phyloP scores from a whole-genome alignment of 2,113 vertebrate species.

The Xiphophorus hellerii region DNA sequence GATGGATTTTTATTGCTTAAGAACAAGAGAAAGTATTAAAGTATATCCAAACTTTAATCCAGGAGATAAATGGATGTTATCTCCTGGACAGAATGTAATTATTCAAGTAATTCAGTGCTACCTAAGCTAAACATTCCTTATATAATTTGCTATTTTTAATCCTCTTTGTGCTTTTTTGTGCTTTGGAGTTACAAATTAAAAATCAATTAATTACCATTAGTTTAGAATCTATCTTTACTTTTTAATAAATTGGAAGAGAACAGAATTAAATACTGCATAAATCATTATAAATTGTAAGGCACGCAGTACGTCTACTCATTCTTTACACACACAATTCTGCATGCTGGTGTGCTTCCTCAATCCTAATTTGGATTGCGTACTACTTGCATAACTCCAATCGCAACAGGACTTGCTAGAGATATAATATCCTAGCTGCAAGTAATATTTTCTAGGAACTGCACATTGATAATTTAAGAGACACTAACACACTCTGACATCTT shows the following conservation, averaged over 20 bases:
- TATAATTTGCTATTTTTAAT: neutral
- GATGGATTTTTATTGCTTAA: neutral
- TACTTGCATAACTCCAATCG: neutral
- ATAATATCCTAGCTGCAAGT: slow-evolving; percentile 2
- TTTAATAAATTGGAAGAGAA: neutral
- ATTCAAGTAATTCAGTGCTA: neutral
- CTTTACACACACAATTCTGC: neutral
- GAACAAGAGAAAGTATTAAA: neutral
- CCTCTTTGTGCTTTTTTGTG: neutral
- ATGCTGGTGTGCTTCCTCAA: neutral
- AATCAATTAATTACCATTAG: neutral
- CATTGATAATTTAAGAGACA: slow-evolving; percentile 24
- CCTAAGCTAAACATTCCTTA: neutral
- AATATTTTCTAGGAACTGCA: slow-evolving; percentile 11
- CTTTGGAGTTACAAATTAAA: neutral
- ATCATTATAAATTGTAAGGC: neutral
- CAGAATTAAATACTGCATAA: neutral
- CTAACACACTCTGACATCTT: slow-evolving; percentile 42
- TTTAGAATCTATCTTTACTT: neutral
- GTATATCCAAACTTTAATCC: neutral
- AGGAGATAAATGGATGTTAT: neutral
- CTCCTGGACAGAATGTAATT: neutral
- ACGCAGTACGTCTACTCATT: neutral
- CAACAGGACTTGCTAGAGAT: slow-evolving; percentile 5
- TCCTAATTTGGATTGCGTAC: neutral